A percentile compares a stretch with the other conserved stretches of the same genome.
phyloP scores from a whole-genome alignment of 37 sponge, comb jelly and placozoan species.

The Oscarella lobularis region DNA sequence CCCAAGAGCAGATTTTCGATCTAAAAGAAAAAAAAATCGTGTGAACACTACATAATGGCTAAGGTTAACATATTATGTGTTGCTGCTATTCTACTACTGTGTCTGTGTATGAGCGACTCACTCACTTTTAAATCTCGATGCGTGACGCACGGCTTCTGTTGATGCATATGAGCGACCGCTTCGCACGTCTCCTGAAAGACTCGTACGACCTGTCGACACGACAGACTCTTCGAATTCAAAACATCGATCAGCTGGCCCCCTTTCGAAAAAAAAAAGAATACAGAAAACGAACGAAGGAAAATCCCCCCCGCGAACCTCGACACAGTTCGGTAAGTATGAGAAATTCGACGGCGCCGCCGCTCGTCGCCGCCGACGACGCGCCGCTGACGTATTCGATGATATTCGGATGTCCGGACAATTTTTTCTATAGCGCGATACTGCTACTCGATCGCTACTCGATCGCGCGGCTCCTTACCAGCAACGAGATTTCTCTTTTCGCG shows the following conservation, averaged over 20 bases:
- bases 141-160: constrained; percentile 63
- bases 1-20: constrained; percentile 80
- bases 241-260: background rate
- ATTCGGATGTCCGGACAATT: constrained; percentile 64
- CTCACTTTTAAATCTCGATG: constrained; percentile 91
- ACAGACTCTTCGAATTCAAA: background rate
- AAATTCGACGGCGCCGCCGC: constrained; percentile 63
- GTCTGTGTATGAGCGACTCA: no score
- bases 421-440: constrained; percentile 24
- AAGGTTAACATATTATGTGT: no score
- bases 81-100: background rate
- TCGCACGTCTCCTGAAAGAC: constrained; percentile 72
- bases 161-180: constrained; percentile 84
- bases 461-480: constrained; percentile 29
- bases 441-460: background rate
- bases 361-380: constrained; percentile 19
- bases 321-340: constrained; percentile 79
- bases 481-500: constrained; percentile 48
- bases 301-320: constrained; percentile 23
- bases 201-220: constrained; percentile 51
- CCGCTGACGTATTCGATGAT: constrained; percentile 56
- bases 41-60: background rate
- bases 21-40: constrained; percentile 16
- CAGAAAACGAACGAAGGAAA: background rate
- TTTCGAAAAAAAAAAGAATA: background rate